phyloP scores from a whole-genome alignment of 2,888 invertebrate species.

The Anoncus sp. region DNA sequence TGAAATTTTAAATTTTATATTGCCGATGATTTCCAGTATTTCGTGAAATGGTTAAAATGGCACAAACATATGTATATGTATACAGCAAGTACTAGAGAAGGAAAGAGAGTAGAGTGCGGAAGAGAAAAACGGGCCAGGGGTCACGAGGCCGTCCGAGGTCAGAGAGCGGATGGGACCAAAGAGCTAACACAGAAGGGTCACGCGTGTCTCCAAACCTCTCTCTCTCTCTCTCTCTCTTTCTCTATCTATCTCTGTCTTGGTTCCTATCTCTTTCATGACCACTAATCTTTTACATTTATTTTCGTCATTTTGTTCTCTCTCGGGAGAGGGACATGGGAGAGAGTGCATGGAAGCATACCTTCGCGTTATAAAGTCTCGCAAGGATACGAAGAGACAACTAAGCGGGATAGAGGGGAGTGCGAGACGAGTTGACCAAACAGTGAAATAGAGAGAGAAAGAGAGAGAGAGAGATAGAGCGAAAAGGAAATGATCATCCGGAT shows the following conservation, averaged over 20 bases:
- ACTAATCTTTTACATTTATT: conserved; percentile 65
- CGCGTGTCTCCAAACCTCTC: conserved; percentile 68
- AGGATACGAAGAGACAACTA: conserved; percentile 31
- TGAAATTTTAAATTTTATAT: not conserved
- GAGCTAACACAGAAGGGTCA: conserved; percentile 68
- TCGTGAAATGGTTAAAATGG: not conserved
- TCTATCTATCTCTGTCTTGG: conserved; percentile 27
- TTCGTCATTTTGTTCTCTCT: conserved; percentile 37
- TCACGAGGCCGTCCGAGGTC: conserved; percentile 65
- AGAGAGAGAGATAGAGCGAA: too few relatives aligned
- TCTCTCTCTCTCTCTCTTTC: conserved; percentile 22
- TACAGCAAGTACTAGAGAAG: not conserved
- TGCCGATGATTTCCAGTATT: not conserved
- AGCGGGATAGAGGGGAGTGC: not conserved
- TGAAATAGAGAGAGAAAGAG: conserved; percentile 1
- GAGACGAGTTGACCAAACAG: conserved; percentile 29
- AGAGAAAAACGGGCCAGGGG: conserved; percentile 42
- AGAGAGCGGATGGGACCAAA: conserved; percentile 67
- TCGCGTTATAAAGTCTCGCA: conserved; percentile 48
- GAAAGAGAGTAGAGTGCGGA: conserved; percentile 41
- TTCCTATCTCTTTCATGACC: conserved; percentile 29
- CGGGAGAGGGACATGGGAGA: conserved; percentile 12
- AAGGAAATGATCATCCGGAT: conserved; percentile 24
- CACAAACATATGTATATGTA: not conserved
- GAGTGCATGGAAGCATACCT: conserved; percentile 37